phyloP scores from a whole-genome alignment of 2,888 invertebrate genomes.

The Nectonema munidae region DNA sequence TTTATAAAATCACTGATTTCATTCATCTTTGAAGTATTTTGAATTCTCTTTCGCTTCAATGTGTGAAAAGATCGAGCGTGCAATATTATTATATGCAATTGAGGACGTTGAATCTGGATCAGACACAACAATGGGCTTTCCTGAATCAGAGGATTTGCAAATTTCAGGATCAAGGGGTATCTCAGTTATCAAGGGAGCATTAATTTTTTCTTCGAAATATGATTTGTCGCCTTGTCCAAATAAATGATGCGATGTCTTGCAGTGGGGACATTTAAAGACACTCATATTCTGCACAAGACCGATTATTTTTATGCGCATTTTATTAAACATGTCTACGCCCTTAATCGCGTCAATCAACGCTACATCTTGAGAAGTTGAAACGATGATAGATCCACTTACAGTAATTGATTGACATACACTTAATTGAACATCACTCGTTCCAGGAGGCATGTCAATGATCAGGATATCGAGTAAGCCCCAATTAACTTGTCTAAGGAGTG shows the following conservation, averaged over 20 bases:
- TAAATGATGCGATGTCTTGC: slow-evolving; percentile 36
- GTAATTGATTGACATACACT: slow-evolving; percentile 59
- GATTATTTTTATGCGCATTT: slow-evolving; percentile 35
- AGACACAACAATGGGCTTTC: slow-evolving; percentile 39
- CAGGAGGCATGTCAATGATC: slow-evolving; percentile 71
- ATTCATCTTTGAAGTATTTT: no score
- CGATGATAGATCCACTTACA: slow-evolving; percentile 46
- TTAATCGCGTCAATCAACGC: slow-evolving; percentile 50
- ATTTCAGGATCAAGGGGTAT: slow-evolving; percentile 40
- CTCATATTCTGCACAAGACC: slow-evolving; percentile 77
- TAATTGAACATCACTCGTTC: slow-evolving; percentile 72
- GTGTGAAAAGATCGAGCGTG: no score
- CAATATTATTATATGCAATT: background rate
- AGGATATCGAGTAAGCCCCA: slow-evolving; percentile 61
- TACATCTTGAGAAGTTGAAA: slow-evolving; percentile 62
- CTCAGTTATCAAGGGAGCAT: slow-evolving; percentile 31
- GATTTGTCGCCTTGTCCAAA: slow-evolving; percentile 27
- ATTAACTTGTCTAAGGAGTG: slow-evolving; percentile 44
- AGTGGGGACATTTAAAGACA: slow-evolving; percentile 39
- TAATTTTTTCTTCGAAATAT: background rate
- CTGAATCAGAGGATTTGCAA: slow-evolving; percentile 36
- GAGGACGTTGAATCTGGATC: slow-evolving; percentile 27
- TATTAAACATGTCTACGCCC: slow-evolving; percentile 55
- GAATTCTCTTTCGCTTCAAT: no score
- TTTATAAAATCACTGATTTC: no score